These are phyloP conservation scores for Synergus laeviventris DNA, from an alignment of 2,888 invertebrate genomes.

Conservation along the genomic window DNA sequence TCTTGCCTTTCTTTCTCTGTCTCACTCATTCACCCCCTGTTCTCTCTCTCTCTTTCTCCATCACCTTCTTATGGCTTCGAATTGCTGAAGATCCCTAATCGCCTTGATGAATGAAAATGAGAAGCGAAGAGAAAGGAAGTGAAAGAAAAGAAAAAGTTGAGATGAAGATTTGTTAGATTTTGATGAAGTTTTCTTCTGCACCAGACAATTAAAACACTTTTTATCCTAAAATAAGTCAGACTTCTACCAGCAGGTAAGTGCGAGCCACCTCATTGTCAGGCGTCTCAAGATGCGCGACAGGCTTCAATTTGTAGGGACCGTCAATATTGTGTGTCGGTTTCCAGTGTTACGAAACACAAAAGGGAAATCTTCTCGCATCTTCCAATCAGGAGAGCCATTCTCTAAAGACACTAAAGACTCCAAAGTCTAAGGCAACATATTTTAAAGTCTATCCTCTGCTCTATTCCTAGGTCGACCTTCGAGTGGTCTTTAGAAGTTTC, in stretches of 20 bases:
- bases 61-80: conserved; percentile 13
- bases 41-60: conserved; percentile 32
- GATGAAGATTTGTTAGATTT: too few relatives aligned
- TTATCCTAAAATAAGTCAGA: not conserved
- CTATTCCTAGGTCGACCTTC: conserved; percentile 13
- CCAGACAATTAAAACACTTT: not conserved
- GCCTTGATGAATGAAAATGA: not conserved
- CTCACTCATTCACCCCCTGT: conserved; percentile 26
- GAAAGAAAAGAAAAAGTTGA: not conserved
- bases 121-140: not conserved
- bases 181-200: too few relatives aligned
- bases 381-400: not conserved
- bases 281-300: not conserved
- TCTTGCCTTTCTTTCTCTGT: conserved; percentile 37
- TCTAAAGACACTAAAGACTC: conserved; percentile 12
- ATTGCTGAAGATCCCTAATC: conserved; percentile 4
- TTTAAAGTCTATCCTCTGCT: not conserved
- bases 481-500: not conserved
- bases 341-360: conserved; percentile 28
- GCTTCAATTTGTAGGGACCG: conserved; percentile 28
- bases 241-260: not conserved
- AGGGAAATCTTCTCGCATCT: conserved; percentile 18
- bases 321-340: conserved; percentile 35
- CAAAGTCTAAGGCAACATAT: not conserved
- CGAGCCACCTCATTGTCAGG: conserved; percentile 15